A percentile compares a stretch with the other conserved stretches of the same genome.
Conservation (phyloP, 2,113 vertebrate genomes). For the Melanostigma gelatinosum region DNA sequence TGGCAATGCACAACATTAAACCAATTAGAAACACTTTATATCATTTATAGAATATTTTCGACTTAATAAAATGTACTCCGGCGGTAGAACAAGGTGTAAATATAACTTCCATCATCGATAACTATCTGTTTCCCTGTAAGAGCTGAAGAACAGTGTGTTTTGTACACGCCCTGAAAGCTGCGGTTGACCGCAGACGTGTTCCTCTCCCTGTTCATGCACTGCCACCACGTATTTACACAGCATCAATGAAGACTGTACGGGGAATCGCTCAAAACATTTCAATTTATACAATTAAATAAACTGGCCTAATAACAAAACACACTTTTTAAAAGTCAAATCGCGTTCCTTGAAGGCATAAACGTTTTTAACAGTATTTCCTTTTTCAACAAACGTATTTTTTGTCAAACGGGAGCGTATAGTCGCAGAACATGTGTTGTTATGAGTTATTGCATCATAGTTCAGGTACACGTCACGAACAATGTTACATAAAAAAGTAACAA, state of each 20-base stretch:
- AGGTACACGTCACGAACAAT: no score
- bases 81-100: neutral
- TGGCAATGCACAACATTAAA: neutral
- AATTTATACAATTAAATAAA: neutral
- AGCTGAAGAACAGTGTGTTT: neutral
- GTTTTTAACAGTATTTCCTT: neutral
- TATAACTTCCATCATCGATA: neutral
- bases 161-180: conserved; percentile 8
- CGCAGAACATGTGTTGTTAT: neutral
- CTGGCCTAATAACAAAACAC: neutral
- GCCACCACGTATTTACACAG: neutral
- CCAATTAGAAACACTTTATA: neutral
- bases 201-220: neutral
- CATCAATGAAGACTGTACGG: neutral
- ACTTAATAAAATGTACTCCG: neutral
- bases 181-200: neutral
- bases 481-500: no score
- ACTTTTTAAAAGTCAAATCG: neutral
- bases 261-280: no score
- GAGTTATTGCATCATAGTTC: neutral
- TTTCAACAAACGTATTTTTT: neutral
- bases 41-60: neutral
- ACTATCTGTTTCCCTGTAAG: neutral
- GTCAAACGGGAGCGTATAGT: neutral
- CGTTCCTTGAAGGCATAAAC: neutral